Evolutionary conservation across 2,797 vertebrate species (phyloP).

Genomic region (Ceryle rudis): DNA sequence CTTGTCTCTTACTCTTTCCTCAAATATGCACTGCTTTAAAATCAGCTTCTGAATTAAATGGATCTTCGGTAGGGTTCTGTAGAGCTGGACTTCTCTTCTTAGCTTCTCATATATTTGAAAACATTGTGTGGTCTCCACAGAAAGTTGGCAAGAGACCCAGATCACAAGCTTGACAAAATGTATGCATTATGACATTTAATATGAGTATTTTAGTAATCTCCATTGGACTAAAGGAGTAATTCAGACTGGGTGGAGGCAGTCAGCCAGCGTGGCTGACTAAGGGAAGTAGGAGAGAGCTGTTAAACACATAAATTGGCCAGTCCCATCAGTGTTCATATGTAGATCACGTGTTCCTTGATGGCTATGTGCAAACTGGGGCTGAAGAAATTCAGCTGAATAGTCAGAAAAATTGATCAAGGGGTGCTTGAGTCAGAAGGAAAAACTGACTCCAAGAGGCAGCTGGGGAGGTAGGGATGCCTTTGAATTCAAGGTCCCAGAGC

Average conservation of each 20-base stretch:
- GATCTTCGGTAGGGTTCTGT: slow-evolving; percentile 11
- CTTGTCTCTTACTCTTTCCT: neutral
- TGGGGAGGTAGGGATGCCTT: neutral
- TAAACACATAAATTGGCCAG: neutral
- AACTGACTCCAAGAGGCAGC: neutral
- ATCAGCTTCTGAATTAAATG: slow-evolving; percentile 1
- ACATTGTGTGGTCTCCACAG: slow-evolving; percentile 49
- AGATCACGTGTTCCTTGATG: neutral
- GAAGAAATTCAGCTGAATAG: neutral
- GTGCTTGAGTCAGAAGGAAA: neutral
- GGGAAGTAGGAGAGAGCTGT: neutral
- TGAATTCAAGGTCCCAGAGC: neutral
- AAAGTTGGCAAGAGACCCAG: neutral
- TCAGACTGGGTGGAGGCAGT: neutral
- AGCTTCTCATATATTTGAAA: slow-evolving; percentile 3
- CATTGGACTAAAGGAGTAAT: neutral
- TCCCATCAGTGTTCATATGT: neutral
- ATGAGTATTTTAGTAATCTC: slow-evolving; percentile 19
- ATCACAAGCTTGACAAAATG: slow-evolving; percentile 10
- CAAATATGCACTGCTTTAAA: neutral
- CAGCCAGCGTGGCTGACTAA: neutral
- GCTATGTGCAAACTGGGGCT: neutral
- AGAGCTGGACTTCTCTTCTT: neutral
- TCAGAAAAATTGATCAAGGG: neutral
- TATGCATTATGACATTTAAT: slow-evolving; percentile 12